Evolutionary conservation across 2,113 vertebrate species (phyloP), one percentile per base, ranked within the genome.

Genomic region (Sigmodon hispidus): DNA sequence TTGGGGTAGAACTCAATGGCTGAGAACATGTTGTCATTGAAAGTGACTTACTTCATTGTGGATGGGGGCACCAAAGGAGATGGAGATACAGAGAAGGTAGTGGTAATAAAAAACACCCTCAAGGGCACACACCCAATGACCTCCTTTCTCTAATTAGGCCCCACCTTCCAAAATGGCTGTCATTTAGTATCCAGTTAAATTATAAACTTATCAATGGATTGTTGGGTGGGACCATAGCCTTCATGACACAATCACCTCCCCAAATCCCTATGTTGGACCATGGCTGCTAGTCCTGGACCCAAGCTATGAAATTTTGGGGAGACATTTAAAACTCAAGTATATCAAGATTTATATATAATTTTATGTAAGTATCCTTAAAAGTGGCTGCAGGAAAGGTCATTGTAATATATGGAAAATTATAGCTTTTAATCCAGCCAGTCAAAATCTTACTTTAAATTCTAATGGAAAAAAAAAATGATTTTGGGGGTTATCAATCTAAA

Each of bases 371-470:
- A 0, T 36, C 69, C 50, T 21, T 76, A 50, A 21, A 7, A 69
- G 55, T 9, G 95, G 73, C 26, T 92, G 2, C 6, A 67, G 26
- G 26, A 73, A 84, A 93, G 96, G n/a, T 55, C 90, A 76, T 16
- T 75, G 48, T 95, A 85, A 96, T 40, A 7, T 22, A 87, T 31
- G 92, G 84, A 88, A 5, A 72, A 85, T 55, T 93, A 73, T 2
- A 15, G 80, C 10, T 93, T 91, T 96, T 84, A 89, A 76, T 36
- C 81, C 24, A 65, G 63, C 61, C 19, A 73, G 50, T 81, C 40
- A 87, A 43, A 61, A 17, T 85, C 69, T 91, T 67, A 77, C 24
- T 72, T 91, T 90, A 36, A 93, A 89, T 90, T 87, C 29, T 90
- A 72, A 72, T 10, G 72, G 22, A 34, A 96, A 87, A 48, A 48